Percentiles rank a stretch among this genome's conserved stretches.
Evolutionary conservation across 2,797 vertebrate genomes (phyloP).

Genomic region (Anisognathus igniventris): DNA sequence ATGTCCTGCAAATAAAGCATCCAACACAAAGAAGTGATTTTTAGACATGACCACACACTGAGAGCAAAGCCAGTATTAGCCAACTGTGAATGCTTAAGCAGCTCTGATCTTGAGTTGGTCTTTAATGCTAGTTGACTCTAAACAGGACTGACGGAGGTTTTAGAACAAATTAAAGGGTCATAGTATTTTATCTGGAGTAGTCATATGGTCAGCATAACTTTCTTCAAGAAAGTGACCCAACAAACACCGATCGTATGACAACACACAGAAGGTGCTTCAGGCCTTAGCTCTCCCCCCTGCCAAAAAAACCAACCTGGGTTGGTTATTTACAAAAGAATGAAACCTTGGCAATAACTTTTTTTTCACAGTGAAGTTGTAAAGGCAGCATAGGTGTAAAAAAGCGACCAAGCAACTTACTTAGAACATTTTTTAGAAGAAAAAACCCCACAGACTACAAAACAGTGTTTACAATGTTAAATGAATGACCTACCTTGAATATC

Average conservation of each 20-base stretch:
- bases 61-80: slow-evolving; percentile 49
- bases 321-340: neutral
- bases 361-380: neutral
- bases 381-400: neutral
- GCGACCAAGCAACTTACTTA: neutral
- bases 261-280: neutral
- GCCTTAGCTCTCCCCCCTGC: neutral
- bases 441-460: neutral
- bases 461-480: neutral
- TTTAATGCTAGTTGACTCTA: slow-evolving; percentile 75
- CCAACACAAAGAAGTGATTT: slow-evolving; percentile 25
- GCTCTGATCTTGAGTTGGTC: slow-evolving; percentile 68
- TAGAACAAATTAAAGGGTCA: slow-evolving; percentile 66
- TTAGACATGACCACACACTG: slow-evolving; percentile 58
- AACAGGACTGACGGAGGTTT: slow-evolving; percentile 72
- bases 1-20: slow-evolving; percentile 77
- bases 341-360: neutral
- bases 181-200: slow-evolving; percentile 32
- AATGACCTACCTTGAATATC: slow-evolving; percentile 78
- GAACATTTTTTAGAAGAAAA: neutral
- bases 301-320: neutral
- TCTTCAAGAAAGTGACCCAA: slow-evolving; percentile 9
- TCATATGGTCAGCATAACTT: slow-evolving; percentile 37
- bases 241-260: neutral
- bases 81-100: slow-evolving; percentile 64